Base-by-base conservation (phyloP, 2,888 invertebrate genomes). In the Neoscelio sp. region DNA sequence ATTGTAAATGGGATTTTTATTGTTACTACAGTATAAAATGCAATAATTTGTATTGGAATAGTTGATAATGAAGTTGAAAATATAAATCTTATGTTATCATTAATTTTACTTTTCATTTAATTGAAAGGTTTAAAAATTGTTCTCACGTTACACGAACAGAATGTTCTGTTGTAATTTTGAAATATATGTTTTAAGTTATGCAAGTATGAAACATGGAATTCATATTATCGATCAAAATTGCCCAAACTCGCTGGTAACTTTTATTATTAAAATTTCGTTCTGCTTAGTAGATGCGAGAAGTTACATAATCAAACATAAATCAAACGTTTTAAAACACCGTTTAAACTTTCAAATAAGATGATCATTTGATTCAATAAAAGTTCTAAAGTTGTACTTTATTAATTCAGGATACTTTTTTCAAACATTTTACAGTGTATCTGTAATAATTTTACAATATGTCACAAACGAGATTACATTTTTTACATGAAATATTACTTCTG, bases 251-350 rank as follows among this genome's bases (percentile, higher is more conserved):
- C 26, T 13, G 18, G 30, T 35, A 74, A 74, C 56, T 65, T 65
- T 56, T 65, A 65, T 58, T 65, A 65, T 74, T 65, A 74, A 65
- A 64, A 65, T 65, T 65, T 74, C 46, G 40, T 62, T 62, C 35
- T 54, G 44, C 62, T 70, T 56, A 70, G 70, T 50, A 50, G 50
- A 52, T 12, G 23, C 17, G 42, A 50, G 33, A 71, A 50, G 44
- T 62, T 62, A 48, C 56, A 73, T 64, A 48, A 26, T 7, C 26
- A 26, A 56, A 46, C 28, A 73, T 73, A 64, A 56, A 64, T 64
- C 54, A 64, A 48, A 40, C 8, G 18, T 7, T 73, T 54, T 62
- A 64, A 42, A 52, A 67, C n/a, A 44, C 23, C 44, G 44, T 44
- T 33, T 13, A 23, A 44, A 44, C 26, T 44, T 44, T 13, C 12